Conservation (phyloP, 2,113 vertebrate genomes). For the Xyrauchen texanus region DNA sequence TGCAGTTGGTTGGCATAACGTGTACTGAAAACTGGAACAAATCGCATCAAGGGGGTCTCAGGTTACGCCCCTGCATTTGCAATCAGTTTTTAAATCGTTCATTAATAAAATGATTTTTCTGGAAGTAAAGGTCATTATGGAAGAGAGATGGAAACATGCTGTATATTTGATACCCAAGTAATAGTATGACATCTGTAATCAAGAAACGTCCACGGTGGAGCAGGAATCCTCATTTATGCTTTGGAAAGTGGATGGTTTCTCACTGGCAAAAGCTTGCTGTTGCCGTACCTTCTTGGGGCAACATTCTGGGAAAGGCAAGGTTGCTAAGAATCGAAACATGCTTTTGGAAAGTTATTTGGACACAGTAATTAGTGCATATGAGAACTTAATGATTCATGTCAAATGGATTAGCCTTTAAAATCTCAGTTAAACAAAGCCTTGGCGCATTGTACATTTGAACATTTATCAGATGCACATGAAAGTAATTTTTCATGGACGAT, state of each 20-base stretch:
- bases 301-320: slow-evolving; percentile 65
- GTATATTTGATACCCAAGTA: slow-evolving; percentile 17
- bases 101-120: slow-evolving; percentile 41
- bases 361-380: slow-evolving; percentile 71
- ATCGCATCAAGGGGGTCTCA: neutral
- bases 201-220: neutral
- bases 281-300: slow-evolving; percentile 60
- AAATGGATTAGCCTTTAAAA: slow-evolving; percentile 58
- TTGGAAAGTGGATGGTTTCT: slow-evolving; percentile 61
- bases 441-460: slow-evolving; percentile 49
- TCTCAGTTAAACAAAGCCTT: slow-evolving; percentile 65
- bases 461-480: slow-evolving; percentile 51
- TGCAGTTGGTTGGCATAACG: no score
- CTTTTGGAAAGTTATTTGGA: slow-evolving; percentile 70
- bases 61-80: neutral
- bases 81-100: slow-evolving; percentile 9
- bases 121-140: slow-evolving; percentile 41
- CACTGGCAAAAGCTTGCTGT: slow-evolving; percentile 55
- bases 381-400: slow-evolving; percentile 70
- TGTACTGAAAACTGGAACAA: no score
- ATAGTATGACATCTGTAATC: slow-evolving; percentile 4
- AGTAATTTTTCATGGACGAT: slow-evolving; percentile 50
- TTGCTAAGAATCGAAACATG: slow-evolving; percentile 72
- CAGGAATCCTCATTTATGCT: neutral
- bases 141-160: slow-evolving; percentile 1